Evolutionary conservation across 2,797 vertebrate species (phyloP).

Genomic region (Natrix natrix): DNA sequence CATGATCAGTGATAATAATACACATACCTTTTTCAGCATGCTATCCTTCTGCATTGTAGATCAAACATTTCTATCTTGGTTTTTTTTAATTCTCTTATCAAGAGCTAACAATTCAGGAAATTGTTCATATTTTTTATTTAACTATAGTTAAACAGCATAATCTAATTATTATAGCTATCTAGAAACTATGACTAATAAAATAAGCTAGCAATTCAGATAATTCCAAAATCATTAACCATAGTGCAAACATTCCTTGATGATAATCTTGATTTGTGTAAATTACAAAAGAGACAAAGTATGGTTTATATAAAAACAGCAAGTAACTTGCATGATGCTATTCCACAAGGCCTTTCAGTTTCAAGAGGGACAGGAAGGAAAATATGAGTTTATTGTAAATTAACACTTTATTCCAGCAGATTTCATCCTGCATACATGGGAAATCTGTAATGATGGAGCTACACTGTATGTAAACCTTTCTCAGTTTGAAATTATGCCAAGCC

Average conservation of each 20-base stretch:
- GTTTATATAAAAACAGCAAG: not conserved
- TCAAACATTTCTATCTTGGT: not conserved
- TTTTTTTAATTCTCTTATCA: not conserved
- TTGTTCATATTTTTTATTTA: not conserved
- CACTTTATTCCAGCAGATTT: not conserved
- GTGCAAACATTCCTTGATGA: not conserved
- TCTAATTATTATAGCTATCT: not conserved
- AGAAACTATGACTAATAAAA: not conserved
- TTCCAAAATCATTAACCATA: not conserved
- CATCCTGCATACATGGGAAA: not conserved
- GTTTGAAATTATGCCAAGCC: constrained; percentile 36
- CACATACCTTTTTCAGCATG: not conserved
- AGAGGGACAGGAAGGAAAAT: not conserved
- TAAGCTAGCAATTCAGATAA: not conserved
- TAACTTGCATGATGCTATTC: not conserved
- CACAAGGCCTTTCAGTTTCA: not conserved
- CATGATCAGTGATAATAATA: not conserved
- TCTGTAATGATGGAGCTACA: not conserved
- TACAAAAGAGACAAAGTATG: not conserved
- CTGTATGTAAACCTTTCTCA: not conserved
- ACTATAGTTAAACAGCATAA: not conserved
- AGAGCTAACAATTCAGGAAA: not conserved
- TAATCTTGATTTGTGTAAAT: not conserved
- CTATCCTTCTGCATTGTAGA: not conserved
- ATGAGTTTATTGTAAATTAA: not conserved